Evolutionary conservation across 2,888 invertebrate genomes (phyloP).

Genomic region (Aleiodes leptofemur): DNA sequence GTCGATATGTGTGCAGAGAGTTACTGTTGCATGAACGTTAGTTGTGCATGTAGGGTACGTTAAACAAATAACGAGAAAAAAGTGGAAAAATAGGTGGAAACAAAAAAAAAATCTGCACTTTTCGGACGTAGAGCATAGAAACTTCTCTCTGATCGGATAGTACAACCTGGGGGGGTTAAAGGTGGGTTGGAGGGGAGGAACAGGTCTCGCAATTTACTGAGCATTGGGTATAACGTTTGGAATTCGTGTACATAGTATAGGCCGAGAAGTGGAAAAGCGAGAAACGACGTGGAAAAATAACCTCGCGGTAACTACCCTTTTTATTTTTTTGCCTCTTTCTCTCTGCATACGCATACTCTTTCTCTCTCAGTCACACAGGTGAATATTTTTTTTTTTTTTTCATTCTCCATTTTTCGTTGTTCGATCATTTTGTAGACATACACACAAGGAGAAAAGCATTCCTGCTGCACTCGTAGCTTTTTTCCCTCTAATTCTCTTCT

Average conservation of each 20-base stretch:
- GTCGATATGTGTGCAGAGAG: constrained; percentile 30
- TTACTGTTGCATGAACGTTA: constrained; percentile 20
- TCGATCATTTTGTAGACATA: constrained; percentile 38
- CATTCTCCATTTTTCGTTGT: constrained; percentile 40
- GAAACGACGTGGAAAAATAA: constrained; percentile 54
- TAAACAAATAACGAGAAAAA: constrained; percentile 60
- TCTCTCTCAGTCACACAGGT: constrained; percentile 33
- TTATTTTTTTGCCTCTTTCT: constrained; percentile 30
- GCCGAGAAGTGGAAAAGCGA: constrained; percentile 42
- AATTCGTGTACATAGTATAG: constrained; percentile 40
- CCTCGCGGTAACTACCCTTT: constrained; percentile 47
- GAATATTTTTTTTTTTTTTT: constrained; percentile 45
- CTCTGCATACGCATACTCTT: constrained; percentile 33
- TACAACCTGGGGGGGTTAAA: constrained; percentile 52
- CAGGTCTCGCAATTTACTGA: constrained; percentile 52
- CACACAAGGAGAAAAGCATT: constrained; percentile 30
- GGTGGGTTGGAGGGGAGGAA: no score
- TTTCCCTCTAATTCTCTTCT: constrained; percentile 21
- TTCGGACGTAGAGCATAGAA: constrained; percentile 33
- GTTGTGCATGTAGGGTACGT: constrained; percentile 7
- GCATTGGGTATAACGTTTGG: constrained; percentile 40
- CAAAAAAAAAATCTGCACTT: constrained; percentile 40
- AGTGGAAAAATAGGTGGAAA: not conserved
- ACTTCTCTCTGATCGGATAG: constrained; percentile 56
- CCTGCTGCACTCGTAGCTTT: constrained; percentile 20